These are phyloP conservation scores for Mandrillus leucophaeus DNA, from an alignment of 2,113 vertebrate genomes.

Conservation along the genomic window DNA sequence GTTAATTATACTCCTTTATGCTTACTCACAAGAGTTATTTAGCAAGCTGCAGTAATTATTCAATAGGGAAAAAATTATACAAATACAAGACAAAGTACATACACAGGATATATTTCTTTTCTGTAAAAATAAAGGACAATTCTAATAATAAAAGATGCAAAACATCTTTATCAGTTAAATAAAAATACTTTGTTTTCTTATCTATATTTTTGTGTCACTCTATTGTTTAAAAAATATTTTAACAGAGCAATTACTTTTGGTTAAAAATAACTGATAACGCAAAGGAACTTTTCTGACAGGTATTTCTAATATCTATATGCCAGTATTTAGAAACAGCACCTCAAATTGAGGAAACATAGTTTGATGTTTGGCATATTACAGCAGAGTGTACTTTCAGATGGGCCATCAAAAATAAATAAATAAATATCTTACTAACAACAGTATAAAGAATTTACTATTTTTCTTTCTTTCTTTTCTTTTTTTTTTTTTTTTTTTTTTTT, in stretches of 20 bases:
- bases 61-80: constrained; percentile 65
- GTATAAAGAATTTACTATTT: not conserved
- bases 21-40: constrained; percentile 76
- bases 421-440: not conserved
- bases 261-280: constrained; percentile 12
- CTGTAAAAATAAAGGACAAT: constrained; percentile 30
- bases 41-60: constrained; percentile 77
- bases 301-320: not conserved
- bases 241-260: not conserved
- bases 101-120: constrained; percentile 18
- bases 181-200: constrained; percentile 3
- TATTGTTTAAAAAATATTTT: constrained; percentile 31
- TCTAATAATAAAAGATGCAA: not conserved
- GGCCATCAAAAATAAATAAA: not conserved
- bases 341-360: not conserved
- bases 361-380: not conserved
- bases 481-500: no score
- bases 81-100: not conserved
- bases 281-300: not conserved
- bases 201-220: constrained; percentile 28
- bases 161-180: constrained; percentile 19
- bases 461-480: not conserved
- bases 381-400: not conserved
- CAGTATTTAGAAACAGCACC: not conserved
- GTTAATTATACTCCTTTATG: constrained; percentile 80